These are phyloP conservation scores for Aproaerema taeniolella DNA, from an alignment of 2,888 invertebrate genomes.

Conservation along the genomic window DNA sequence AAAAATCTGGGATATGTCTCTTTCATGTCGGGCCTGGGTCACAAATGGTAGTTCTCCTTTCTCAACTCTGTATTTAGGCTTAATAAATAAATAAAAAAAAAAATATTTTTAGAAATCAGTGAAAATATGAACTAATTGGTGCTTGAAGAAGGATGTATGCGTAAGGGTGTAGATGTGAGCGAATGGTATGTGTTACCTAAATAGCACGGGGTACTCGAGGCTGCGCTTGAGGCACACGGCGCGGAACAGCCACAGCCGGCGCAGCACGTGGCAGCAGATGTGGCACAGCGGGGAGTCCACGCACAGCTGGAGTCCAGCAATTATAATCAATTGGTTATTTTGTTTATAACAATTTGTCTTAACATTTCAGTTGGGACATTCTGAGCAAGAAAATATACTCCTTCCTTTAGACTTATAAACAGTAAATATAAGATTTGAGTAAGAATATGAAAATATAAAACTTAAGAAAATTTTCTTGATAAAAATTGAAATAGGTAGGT, in stretches of 20 bases:
- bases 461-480: neutral
- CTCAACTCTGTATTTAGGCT: no score
- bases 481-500: no score
- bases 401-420: no score
- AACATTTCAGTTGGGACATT: neutral
- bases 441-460: neutral
- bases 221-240: conserved; percentile 53
- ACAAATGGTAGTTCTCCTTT: no score
- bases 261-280: conserved; percentile 54
- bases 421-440: no score
- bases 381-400: neutral
- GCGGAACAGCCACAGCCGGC: conserved; percentile 51
- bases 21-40: no score
- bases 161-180: no score
- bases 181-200: no score
- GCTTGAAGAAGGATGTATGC: no score
- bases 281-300: conserved; percentile 54
- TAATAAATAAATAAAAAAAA: neutral
- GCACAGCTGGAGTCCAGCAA: conserved; percentile 40
- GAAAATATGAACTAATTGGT: no score
- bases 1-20: no score
- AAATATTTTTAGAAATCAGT: neutral
- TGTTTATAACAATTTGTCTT: neutral
- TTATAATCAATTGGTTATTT: neutral
- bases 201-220: conserved; percentile 56